Conservation (phyloP, 2,113 vertebrate genomes). For the Globicephala melas region DNA sequence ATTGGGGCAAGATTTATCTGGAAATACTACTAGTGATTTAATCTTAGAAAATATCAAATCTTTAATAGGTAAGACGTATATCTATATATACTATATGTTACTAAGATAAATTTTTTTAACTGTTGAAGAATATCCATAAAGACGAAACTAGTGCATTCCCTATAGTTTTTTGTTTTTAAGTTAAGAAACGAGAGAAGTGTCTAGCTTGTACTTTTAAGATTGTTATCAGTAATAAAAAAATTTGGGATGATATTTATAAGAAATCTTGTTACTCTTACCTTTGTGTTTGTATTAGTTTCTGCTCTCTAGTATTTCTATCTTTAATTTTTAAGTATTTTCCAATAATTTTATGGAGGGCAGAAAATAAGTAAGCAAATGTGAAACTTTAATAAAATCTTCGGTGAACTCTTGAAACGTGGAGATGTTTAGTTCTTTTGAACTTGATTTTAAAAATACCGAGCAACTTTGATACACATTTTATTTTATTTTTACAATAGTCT, state of each 20-base stretch:
- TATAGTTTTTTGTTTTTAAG: background rate
- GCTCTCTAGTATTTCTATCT: background rate
- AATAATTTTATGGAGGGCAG: background rate
- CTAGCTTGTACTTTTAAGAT: constrained; percentile 17
- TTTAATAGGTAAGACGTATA: constrained; percentile 91
- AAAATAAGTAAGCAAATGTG: constrained; percentile 12
- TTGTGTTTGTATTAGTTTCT: constrained; percentile 18
- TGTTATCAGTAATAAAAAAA: constrained; percentile 42
- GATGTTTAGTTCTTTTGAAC: constrained; percentile 22
- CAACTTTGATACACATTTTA: constrained; percentile 6
- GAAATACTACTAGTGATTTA: constrained; percentile 94
- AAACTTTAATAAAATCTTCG: constrained; percentile 38
- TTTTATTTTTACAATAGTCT: constrained; percentile 37
- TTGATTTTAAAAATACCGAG: constrained; percentile 26
- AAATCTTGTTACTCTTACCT: constrained; percentile 27
- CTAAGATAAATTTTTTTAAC: constrained; percentile 38
- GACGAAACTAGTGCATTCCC: background rate
- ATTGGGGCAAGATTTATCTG: constrained; percentile 96
- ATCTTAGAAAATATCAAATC: constrained; percentile 99
- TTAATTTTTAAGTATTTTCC: constrained; percentile 42
- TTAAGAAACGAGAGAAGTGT: constrained; percentile 7
- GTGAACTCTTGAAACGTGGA: background rate
- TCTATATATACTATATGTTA: constrained; percentile 17
- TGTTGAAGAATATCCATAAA: constrained; percentile 37
- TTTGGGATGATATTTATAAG: constrained; percentile 28